Conservation (phyloP, 2,888 invertebrate species). For the Sussaba pulchella region DNA sequence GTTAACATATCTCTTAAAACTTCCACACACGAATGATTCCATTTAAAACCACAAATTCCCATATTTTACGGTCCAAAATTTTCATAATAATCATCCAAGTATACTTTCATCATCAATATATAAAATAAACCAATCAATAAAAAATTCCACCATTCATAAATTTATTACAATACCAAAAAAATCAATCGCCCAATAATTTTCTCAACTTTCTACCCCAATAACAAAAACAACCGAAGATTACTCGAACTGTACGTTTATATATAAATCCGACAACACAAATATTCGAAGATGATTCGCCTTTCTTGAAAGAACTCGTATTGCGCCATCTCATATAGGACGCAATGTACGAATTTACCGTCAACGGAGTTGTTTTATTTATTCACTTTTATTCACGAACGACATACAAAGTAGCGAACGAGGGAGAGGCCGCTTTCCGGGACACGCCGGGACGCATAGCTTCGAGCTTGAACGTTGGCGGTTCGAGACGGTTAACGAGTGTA, state of each 20-base stretch:
- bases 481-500: conserved; percentile 40
- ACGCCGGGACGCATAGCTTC: neutral
- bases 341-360: conserved; percentile 1
- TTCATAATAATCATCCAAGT: no score
- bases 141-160: no score
- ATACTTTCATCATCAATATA: no score
- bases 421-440: conserved; percentile 3
- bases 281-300: neutral
- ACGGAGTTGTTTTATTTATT: neutral
- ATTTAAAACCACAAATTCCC: no score
- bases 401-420: conserved; percentile 7
- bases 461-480: conserved; percentile 35
- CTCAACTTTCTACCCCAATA: no score
- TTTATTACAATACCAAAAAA: no score
- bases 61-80: no score
- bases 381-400: conserved; percentile 15
- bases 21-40: no score
- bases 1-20: neutral
- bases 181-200: no score
- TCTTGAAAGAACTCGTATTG: neutral
- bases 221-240: no score
- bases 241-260: no score
- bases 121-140: no score
- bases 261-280: neutral
- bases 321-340: neutral